A percentile compares a stretch with the other conserved stretches of the same genome.
These are phyloP conservation scores for Emys orbicularis DNA, from an alignment of 2,797 vertebrate genomes.

Conservation along the genomic window DNA sequence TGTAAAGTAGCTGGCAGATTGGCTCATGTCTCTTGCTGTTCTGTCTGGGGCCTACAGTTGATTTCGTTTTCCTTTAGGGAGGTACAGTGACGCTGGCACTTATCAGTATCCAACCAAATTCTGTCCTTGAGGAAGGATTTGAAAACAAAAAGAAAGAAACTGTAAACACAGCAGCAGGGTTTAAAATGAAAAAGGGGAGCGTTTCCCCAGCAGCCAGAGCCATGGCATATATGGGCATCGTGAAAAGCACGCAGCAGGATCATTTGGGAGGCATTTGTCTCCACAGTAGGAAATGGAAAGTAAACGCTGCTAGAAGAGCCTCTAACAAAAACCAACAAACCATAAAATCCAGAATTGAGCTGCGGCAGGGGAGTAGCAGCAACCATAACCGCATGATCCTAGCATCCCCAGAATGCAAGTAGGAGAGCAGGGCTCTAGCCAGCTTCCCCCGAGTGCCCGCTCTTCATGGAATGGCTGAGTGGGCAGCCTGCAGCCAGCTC, in stretches of 20 bases:
- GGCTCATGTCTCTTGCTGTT: background rate
- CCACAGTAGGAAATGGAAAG: background rate
- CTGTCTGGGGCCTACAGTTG: background rate
- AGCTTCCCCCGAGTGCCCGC: no score
- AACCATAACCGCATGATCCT: no score
- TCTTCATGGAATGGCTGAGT: no score
- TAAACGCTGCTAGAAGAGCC: background rate
- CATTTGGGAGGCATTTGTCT: background rate
- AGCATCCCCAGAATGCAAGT: background rate
- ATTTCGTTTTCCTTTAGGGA: background rate
- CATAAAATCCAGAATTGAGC: background rate
- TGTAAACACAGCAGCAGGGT: background rate
- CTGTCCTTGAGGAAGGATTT: fast-evolving
- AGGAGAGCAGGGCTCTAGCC: no score
- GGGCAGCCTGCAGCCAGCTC: no score
- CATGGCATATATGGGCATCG: background rate
- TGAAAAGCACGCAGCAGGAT: background rate
- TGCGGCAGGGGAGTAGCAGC: background rate
- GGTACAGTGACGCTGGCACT: background rate
- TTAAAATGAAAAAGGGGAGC: background rate
- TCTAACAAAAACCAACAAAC: background rate
- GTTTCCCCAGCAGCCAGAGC: background rate
- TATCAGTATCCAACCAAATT: background rate
- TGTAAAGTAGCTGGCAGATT: background rate
- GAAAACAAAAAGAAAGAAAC: background rate